Conservation (phyloP, 2,888 invertebrate genomes). For the Phanerotoma sp. region DNA sequence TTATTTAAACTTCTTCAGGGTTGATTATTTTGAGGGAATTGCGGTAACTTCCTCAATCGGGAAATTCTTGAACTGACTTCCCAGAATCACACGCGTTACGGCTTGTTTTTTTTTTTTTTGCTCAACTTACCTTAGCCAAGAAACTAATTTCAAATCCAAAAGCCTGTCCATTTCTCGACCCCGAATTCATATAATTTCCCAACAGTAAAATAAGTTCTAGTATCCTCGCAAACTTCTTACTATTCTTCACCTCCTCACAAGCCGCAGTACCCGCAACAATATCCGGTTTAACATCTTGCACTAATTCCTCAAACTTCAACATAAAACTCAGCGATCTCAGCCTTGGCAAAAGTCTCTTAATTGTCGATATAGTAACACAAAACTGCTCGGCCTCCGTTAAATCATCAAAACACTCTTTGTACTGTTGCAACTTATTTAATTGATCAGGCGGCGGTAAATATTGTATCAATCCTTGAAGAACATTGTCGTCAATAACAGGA, state of each 20-base stretch:
- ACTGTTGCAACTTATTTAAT: slow-evolving; percentile 77
- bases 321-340: slow-evolving; percentile 89
- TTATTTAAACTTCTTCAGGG: too few species aligned
- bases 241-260: slow-evolving; percentile 89
- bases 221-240: slow-evolving; percentile 86
- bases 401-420: slow-evolving; percentile 76
- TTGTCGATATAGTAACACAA: slow-evolving; percentile 84
- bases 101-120: slow-evolving; percentile 13
- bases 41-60: too few species aligned
- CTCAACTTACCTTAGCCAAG: slow-evolving; percentile 79
- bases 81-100: slow-evolving; percentile 7
- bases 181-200: slow-evolving; percentile 97
- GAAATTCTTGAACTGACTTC: too few species aligned
- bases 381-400: slow-evolving; percentile 95
- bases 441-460: slow-evolving; percentile 92
- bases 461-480: slow-evolving; percentile 86
- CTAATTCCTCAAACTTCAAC: slow-evolving; percentile 81
- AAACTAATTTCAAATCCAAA: slow-evolving; percentile 97
- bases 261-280: slow-evolving; percentile 95
- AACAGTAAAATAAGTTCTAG: slow-evolving; percentile 85
- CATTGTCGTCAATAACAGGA: slow-evolving; percentile 78
- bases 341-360: slow-evolving; percentile 83
- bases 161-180: slow-evolving; percentile 90
- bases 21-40: too few species aligned
- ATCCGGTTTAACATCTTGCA: slow-evolving; percentile 86